Conservation (phyloP, 2,113 vertebrate species). For the Seriola dumerili region DNA sequence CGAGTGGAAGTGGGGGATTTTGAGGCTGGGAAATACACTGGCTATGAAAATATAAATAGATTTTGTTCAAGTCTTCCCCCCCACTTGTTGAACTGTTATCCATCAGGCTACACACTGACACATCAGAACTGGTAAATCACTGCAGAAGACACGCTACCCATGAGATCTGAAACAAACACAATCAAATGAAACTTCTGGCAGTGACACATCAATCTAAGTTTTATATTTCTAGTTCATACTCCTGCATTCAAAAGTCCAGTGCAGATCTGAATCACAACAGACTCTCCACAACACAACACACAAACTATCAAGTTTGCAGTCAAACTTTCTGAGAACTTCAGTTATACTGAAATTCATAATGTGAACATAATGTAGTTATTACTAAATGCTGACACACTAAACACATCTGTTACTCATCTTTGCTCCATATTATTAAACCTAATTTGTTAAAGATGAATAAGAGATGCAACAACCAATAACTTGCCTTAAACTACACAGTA, state of each 20-base stretch:
- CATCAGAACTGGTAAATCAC: conserved; percentile 48
- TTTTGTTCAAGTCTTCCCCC: conserved; percentile 52
- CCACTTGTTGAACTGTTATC: conserved; percentile 45
- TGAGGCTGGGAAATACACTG: conserved; percentile 72
- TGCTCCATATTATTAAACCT: background rate
- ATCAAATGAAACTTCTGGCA: conserved; percentile 4
- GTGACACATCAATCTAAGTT: background rate
- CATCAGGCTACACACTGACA: conserved; percentile 51
- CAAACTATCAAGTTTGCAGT: background rate
- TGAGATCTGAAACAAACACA: conserved; percentile 17
- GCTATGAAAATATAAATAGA: conserved; percentile 68
- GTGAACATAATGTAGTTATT: background rate
- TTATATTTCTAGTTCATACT: background rate
- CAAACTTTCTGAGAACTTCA: background rate
- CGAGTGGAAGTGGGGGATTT: conserved; percentile 62
- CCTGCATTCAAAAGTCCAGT: background rate
- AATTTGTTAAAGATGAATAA: background rate
- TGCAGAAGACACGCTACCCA: conserved; percentile 16
- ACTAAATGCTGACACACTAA: background rate
- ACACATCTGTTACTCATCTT: background rate
- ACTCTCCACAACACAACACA: background rate
- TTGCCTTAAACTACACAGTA: background rate
- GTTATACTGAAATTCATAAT: background rate
- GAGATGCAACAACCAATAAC: background rate
- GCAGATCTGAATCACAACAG: background rate